These are phyloP conservation scores for Takifugu ocellatus DNA, from an alignment of 2,797 vertebrate genomes.

Conservation along the genomic window DNA sequence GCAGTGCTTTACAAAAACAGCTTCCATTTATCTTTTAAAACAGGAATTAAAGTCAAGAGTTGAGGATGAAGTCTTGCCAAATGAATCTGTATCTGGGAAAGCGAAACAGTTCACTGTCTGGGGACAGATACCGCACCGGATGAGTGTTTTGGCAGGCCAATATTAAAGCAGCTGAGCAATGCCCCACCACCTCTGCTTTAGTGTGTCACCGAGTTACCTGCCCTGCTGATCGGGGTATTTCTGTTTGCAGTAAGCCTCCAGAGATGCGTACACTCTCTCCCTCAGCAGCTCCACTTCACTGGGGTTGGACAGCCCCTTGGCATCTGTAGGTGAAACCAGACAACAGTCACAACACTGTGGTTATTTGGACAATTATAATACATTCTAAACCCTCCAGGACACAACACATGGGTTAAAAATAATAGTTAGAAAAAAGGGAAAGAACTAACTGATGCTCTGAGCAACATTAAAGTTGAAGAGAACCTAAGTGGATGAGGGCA, in stretches of 20 bases:
- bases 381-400: not conserved
- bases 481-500: not conserved
- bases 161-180: not conserved
- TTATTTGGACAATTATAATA: not conserved
- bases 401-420: not conserved
- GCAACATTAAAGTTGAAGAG: not conserved
- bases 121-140: no score
- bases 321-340: slow-evolving; percentile 71
- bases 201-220: slow-evolving; percentile 68
- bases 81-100: no score
- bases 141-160: no score
- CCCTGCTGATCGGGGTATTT: slow-evolving; percentile 95
- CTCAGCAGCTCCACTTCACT: slow-evolving; percentile 89
- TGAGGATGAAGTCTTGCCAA: no score
- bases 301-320: slow-evolving; percentile 88
- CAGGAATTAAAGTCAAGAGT: no score
- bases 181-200: not conserved
- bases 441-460: not conserved
- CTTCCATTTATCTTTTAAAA: no score
- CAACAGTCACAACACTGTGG: slow-evolving; percentile 1
- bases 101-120: no score
- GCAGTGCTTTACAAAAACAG: no score
- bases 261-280: slow-evolving; percentile 89
- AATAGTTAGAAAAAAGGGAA: not conserved
- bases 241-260: slow-evolving; percentile 94